Evolutionary conservation across 2,797 vertebrate genomes (phyloP), one percentile per base, ranked within the genome.

Genomic region (Nannoperca australis): DNA sequence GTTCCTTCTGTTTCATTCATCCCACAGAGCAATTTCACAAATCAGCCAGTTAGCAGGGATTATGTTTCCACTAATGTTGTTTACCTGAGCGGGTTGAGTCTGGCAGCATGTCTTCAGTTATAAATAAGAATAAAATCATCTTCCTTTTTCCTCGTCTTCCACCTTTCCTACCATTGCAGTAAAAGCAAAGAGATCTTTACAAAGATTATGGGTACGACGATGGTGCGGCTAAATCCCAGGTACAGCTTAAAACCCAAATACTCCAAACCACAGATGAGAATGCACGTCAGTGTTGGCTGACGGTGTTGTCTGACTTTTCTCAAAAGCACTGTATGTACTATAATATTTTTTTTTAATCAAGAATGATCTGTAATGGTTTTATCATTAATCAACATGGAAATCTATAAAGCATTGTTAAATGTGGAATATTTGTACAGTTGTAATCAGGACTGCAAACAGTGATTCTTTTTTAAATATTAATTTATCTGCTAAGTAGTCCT

Each of bases 41-140:
- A 88, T 81, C 74, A 83, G 32, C 54, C 70, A 54, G 20, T 79
- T 89, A 76, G 61, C 61, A 63, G 44, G 68, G 70, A 86, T 80
- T 73, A 73, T 22, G 6, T 81, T 73, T 61, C 65, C 59, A 69
- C 65, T 81, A 30, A 72, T 85, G 83, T 58, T 76, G 74, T 87
- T 85, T 80, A 81, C 72, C 47, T 80, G 63, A 84, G 76, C 7
- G 10, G 70, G 18, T 47, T 45, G 70, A 49, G 64, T 24, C 68
- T 63, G 78, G 70, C 83, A 70, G 56, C 54, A 15, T 1, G 40
- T 61, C 68, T 32, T 0, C 36, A 13, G 63, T 24, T 53, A 50
- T 56, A 58, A 79, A 61, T 24, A 51, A 32, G 24, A 50, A 36
- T 51, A 3, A 51, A 60, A 83, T 58, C 30, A 15, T n/a, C 20